A percentile compares a stretch with the other conserved stretches of the same genome.
phyloP scores from a whole-genome alignment of 1,140 invertebrate genomes.

The Cherax destructor region DNA sequence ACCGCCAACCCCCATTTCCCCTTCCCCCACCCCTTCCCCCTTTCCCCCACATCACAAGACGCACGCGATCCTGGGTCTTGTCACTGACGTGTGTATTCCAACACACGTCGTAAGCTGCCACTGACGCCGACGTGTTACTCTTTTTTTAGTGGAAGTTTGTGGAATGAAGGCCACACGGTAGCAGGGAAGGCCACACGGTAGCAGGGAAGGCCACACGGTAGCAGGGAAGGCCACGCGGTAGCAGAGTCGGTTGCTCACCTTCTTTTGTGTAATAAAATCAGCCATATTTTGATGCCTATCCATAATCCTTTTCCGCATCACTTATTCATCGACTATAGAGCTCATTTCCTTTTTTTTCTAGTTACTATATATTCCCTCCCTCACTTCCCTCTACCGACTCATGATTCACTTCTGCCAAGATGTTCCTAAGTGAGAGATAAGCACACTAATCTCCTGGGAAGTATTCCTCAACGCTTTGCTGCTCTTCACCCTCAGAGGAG shows the following conservation, averaged over 20 bases:
- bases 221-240: slow-evolving; percentile 68
- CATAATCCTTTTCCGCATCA: slow-evolving; percentile 18
- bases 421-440: neutral
- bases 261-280: slow-evolving; percentile 50
- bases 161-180: no score
- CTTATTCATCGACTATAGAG: slow-evolving; percentile 23
- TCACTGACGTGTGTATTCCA: slow-evolving; percentile 1
- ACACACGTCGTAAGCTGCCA: slow-evolving; percentile 54
- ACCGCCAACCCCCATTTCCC: neutral
- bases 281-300: slow-evolving; percentile 33
- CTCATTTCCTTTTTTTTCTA: neutral
- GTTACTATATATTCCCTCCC: neutral
- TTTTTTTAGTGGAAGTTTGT: slow-evolving; percentile 44
- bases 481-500: neutral
- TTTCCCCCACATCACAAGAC: neutral
- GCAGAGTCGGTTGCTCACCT: slow-evolving; percentile 65
- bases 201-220: slow-evolving; percentile 68
- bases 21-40: no score
- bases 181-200: no score
- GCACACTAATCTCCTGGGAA: neutral
- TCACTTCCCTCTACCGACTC: neutral
- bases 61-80: neutral
- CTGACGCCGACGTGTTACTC: slow-evolving; percentile 62
- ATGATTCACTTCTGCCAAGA: neutral
- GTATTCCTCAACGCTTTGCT: neutral